These are phyloP conservation scores for Phalacrocorax pelagicus DNA, from an alignment of 2,113 vertebrate species.

Conservation along the genomic window DNA sequence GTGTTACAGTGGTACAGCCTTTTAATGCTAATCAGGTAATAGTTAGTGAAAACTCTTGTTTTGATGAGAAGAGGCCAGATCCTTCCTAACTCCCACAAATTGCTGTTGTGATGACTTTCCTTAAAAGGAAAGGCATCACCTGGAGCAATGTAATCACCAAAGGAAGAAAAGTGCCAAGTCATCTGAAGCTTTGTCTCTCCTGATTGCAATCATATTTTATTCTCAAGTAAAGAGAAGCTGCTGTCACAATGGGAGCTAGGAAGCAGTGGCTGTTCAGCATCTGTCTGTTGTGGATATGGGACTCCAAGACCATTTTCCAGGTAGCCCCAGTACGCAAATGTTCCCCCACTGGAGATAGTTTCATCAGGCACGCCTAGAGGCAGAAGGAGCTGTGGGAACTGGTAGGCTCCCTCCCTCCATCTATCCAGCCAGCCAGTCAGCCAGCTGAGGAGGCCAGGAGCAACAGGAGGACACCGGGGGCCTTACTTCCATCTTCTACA, in stretches of 20 bases:
- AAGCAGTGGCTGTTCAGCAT: background rate
- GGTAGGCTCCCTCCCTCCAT: background rate
- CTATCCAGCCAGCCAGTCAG: background rate
- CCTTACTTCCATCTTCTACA: background rate
- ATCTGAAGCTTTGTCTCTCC: slow-evolving; percentile 12
- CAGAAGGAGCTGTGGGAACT: background rate
- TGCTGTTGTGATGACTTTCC: slow-evolving; percentile 4
- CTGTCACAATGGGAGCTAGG: background rate
- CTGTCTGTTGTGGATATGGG: background rate
- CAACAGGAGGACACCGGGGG: rapidly evolving
- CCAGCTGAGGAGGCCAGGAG: background rate
- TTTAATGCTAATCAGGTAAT: slow-evolving; percentile 8
- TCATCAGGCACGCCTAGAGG: background rate
- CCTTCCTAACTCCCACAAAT: background rate
- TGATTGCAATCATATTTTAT: slow-evolving; percentile 37
- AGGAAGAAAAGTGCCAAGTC: background rate
- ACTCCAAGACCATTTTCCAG: background rate
- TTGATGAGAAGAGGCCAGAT: background rate
- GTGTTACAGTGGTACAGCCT: background rate
- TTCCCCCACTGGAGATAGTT: background rate
- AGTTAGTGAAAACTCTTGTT: background rate
- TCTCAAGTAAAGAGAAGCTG: background rate
- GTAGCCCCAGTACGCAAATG: background rate
- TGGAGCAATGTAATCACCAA: slow-evolving; percentile 1
- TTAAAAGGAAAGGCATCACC: slow-evolving; percentile 10